Evolutionary conservation across 2,113 vertebrate genomes (phyloP), one percentile per base, ranked within the genome.

Genomic region (Sus scrofa): DNA sequence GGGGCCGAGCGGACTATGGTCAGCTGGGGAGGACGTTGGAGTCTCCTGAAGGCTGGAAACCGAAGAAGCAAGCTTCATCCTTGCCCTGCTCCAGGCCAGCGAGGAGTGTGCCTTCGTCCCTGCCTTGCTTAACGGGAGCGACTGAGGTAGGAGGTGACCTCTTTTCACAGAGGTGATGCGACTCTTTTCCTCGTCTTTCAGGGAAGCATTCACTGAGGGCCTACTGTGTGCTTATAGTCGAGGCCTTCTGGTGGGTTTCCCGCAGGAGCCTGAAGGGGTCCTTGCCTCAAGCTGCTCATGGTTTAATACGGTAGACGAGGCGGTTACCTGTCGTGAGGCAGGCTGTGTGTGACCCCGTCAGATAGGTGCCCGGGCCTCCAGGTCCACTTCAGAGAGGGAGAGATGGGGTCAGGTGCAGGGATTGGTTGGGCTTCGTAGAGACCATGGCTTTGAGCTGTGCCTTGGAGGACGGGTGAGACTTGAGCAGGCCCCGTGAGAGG

Each of bases 1-100:
- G 99, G 99, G 99, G 99, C 89, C 99, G 99, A 98, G 98, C 97
- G 0, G 98, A 99, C 98, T 99, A 99, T 1, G 99, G 99, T 90
- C 99, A 99, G 85, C 99, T 99, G 70, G 99, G 99, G 82, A 98
- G 97, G 89, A 97, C 22, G 0, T 0, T 19, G 7, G 96, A 94
- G 27, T 70, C 84, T 96, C 91, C 65, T 0, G 84, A 98, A 65
- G 89, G 32, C 63, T 11, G 96, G 94, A 96, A 97, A 39, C 74
- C n/a, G 52, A 93, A 97, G 65, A 70, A 75, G 8, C 93, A 74
- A 32, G 83, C 44, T 30, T 86, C 95, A 2, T 71, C 68, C 50
- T 88, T 96, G 24, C 81, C 92, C 22, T 12, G 1, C 91, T 74
- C 68, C 24, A 85, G 97, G 94, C 87, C 79, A 18, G 91, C 32